These are phyloP conservation scores for Amazona guildingii DNA, from an alignment of 2,113 vertebrate species.

Conservation along the genomic window DNA sequence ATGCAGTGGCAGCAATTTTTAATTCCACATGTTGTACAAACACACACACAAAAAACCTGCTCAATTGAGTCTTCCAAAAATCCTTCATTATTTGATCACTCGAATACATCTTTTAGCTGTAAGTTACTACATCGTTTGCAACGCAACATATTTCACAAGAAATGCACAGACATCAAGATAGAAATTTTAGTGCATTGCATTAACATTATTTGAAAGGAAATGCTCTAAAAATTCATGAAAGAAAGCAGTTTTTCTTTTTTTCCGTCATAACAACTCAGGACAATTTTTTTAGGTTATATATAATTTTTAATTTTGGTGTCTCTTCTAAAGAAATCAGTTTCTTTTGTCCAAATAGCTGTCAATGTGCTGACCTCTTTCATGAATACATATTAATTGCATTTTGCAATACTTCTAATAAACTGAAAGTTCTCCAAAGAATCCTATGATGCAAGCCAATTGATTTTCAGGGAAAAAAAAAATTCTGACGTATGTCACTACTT, in stretches of 20 bases:
- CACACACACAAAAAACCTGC: rapidly evolving
- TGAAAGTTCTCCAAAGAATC: background rate
- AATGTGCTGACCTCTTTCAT: background rate
- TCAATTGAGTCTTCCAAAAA: background rate
- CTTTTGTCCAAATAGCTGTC: background rate
- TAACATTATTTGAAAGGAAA: background rate
- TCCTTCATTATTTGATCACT: background rate
- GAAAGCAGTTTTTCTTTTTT: background rate
- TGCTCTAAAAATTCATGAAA: background rate
- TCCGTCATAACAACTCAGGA: background rate
- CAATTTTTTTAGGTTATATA: background rate
- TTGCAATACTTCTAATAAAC: background rate
- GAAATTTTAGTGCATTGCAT: background rate
- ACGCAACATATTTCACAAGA: background rate
- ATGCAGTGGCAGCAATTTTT: background rate
- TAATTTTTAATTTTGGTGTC: background rate
- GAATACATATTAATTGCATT: background rate
- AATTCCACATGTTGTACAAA: background rate
- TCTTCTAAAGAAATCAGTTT: background rate
- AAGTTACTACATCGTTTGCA: background rate
- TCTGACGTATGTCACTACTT: background rate
- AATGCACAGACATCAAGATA: background rate
- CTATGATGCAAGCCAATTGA: background rate
- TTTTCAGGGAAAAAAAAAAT: background rate
- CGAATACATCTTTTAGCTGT: background rate